Evolutionary conservation across 2,888 invertebrate genomes (phyloP), one percentile per base, ranked within the genome.

Genomic region (Calliopum simillimum): DNA sequence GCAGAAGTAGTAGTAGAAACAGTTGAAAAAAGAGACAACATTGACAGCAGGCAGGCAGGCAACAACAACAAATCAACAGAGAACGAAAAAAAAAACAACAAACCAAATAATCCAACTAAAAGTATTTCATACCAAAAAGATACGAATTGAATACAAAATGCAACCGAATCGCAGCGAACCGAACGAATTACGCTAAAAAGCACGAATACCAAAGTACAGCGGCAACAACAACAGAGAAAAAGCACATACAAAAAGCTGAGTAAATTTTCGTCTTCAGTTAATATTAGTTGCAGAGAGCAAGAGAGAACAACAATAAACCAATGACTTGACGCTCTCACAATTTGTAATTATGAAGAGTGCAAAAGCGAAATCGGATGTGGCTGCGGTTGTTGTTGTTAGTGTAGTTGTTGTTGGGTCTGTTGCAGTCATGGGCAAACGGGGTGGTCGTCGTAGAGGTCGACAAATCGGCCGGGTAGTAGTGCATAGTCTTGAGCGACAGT

Each of bases 11-110:
- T 76, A 78, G 77, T 12, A n/a, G 43, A n/a, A n/a, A n/a, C n/a
- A n/a, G n/a, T n/a, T n/a, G 16, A 44, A 8, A 59, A 43, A 14
- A 58, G 53, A 68, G 59, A 64, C 65, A 41, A 33, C 69, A 49
- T 72, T 79, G 72, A 68, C 68, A 62, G 70, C 70, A 56, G n/a
- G n/a, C n/a, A n/a, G n/a, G n/a, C n/a, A n/a, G n/a, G 71, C 70
- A 44, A 14, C 65, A n/a, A 44, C 12, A 68, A 41, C 72, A 55
- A 21, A 56, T 41, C 70, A 23, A 47, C 68, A 64, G 55, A n/a
- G 8, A 21, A 62, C 43, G 16, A 25, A 21, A 23, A 21, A 14
- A 43, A 61, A 61, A 23, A 5, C 12, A 33, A 64, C n/a, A 41
- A 44, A 19, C 16, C 13, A 53, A 8, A 13, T 4, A 21, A 61